These are phyloP conservation scores for Rhea pennata DNA, from an alignment of 2,113 vertebrate genomes.

Conservation along the genomic window DNA sequence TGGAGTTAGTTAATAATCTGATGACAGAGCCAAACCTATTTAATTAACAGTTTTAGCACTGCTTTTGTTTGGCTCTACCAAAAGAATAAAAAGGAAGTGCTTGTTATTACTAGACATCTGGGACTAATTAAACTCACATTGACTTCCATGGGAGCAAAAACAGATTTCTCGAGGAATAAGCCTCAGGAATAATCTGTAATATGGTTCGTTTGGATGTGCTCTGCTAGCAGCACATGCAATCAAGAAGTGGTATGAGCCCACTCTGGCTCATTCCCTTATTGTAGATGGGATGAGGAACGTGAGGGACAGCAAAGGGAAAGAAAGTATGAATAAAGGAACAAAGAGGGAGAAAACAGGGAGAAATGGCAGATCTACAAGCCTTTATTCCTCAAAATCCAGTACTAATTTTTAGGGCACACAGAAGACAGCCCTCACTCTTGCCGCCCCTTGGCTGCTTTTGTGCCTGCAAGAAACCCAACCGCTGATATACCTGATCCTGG, in stretches of 20 bases:
- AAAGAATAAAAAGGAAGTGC: slow-evolving; percentile 5
- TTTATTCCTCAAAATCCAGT: not conserved
- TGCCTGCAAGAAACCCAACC: not conserved
- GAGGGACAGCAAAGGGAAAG: not conserved
- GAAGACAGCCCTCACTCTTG: not conserved
- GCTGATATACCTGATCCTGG: not conserved
- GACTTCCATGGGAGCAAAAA: slow-evolving; percentile 36
- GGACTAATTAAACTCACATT: slow-evolving; percentile 34
- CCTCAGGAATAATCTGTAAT: not conserved
- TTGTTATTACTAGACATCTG: slow-evolving; percentile 49
- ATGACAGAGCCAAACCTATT: slow-evolving; percentile 40
- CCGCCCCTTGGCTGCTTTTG: not conserved
- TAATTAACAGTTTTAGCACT: slow-evolving; percentile 25
- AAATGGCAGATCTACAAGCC: not conserved
- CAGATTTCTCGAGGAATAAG: slow-evolving; percentile 13
- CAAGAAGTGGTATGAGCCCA: not conserved
- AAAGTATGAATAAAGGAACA: not conserved
- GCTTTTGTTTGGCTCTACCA: slow-evolving; percentile 13
- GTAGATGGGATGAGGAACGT: rapidly evolving
- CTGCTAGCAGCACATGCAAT: not conserved
- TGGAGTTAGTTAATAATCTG: slow-evolving; percentile 21
- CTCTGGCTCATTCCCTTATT: not conserved
- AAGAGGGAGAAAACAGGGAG: not conserved
- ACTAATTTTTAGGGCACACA: not conserved
- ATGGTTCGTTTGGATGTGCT: not conserved